These are phyloP conservation scores for Etheostoma perlongum DNA, from an alignment of 2,797 vertebrate species.

Conservation along the genomic window DNA sequence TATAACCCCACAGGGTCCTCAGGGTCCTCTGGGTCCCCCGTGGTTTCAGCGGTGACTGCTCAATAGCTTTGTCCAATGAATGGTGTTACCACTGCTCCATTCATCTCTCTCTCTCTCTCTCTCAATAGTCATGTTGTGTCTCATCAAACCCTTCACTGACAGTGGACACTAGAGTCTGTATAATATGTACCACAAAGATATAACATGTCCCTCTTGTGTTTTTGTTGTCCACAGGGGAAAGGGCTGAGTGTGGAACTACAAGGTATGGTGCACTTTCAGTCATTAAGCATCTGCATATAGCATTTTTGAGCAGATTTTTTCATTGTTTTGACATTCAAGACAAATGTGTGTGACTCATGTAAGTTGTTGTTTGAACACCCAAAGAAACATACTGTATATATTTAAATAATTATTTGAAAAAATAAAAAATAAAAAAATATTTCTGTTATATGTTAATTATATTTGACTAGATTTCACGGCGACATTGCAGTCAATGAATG, in stretches of 20 bases:
- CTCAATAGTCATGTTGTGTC: constrained; percentile 73
- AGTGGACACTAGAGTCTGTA: constrained; percentile 49
- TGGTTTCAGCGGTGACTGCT: constrained; percentile 73
- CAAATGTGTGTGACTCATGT: neutral
- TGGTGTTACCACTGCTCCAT: constrained; percentile 69
- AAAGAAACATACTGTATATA: neutral
- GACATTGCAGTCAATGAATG: neutral
- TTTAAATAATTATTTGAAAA: neutral
- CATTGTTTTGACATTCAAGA: neutral
- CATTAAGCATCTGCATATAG: constrained; percentile 18
- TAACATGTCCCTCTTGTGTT: constrained; percentile 62
- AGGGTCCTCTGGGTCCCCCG: constrained; percentile 43
- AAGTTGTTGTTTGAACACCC: neutral
- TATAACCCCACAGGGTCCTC: constrained; percentile 61
- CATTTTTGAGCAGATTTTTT: neutral
- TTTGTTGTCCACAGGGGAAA: constrained; percentile 88
- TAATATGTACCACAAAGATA: constrained; percentile 57
- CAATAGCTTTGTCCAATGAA: constrained; percentile 72
- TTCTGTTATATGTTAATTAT: neutral
- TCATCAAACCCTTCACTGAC: constrained; percentile 61
- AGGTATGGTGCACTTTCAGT: constrained; percentile 86
- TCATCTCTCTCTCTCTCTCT: constrained; percentile 66
- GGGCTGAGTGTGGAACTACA: constrained; percentile 96
- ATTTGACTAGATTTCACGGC: neutral
- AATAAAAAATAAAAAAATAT: neutral